Percentiles rank a stretch among this genome's conserved stretches.
Evolutionary conservation across 2,797 vertebrate genomes (phyloP).

Genomic region (Adelosebastes latens): DNA sequence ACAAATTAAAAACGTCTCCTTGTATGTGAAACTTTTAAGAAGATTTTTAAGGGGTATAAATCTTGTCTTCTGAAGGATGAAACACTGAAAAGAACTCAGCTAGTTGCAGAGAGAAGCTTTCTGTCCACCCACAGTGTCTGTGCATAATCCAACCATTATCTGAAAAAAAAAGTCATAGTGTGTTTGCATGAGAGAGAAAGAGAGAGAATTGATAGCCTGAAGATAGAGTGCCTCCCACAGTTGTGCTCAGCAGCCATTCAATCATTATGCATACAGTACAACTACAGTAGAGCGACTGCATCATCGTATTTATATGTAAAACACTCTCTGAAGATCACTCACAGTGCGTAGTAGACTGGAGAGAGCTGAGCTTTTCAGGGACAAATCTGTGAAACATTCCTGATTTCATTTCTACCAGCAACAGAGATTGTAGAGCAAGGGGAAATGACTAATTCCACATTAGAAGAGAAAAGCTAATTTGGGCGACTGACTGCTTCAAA

Average conservation of each 20-base stretch:
- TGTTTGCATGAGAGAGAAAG: slow-evolving; percentile 25
- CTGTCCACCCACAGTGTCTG: slow-evolving; percentile 47
- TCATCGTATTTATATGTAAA: slow-evolving; percentile 21
- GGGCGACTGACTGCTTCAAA: slow-evolving; percentile 8
- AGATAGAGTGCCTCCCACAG: slow-evolving; percentile 56
- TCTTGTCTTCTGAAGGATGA: slow-evolving; percentile 21
- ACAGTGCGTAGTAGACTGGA: neutral
- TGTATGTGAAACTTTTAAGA: slow-evolving; percentile 8
- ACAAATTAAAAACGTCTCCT: slow-evolving; percentile 2
- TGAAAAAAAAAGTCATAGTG: slow-evolving; percentile 10
- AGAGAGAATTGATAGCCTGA: slow-evolving; percentile 27
- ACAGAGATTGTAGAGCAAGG: neutral
- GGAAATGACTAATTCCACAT: neutral
- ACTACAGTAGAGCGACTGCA: slow-evolving; percentile 34
- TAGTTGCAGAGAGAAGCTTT: slow-evolving; percentile 11
- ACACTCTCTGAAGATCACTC: slow-evolving; percentile 8
- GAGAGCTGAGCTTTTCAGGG: neutral
- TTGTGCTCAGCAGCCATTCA: slow-evolving; percentile 30
- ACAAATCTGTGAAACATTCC: slow-evolving; percentile 12
- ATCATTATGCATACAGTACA: slow-evolving; percentile 22
- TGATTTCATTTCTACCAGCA: neutral
- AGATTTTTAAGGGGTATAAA: slow-evolving; percentile 17
- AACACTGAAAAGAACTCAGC: slow-evolving; percentile 23
- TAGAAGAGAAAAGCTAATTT: neutral
- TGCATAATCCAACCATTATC: slow-evolving; percentile 41